Conservation (phyloP, 2,888 invertebrate genomes). For the Dascillus cervinus region DNA sequence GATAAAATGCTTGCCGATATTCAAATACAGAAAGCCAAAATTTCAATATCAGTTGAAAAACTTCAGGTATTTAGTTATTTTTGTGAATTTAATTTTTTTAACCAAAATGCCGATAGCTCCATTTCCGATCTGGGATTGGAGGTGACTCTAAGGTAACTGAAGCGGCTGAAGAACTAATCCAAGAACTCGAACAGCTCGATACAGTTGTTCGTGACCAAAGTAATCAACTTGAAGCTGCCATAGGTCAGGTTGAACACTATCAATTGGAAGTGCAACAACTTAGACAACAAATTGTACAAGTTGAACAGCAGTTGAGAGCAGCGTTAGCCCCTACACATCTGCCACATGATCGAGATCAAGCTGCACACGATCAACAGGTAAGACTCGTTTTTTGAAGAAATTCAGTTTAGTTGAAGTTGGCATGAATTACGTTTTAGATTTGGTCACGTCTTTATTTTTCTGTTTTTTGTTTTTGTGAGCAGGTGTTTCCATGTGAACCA, state of each 20-base stretch:
- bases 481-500: slow-evolving; percentile 4
- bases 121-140: slow-evolving; percentile 80
- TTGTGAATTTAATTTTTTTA: background rate
- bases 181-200: slow-evolving; percentile 60
- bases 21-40: slow-evolving; percentile 83
- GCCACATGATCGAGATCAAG: slow-evolving; percentile 75
- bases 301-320: slow-evolving; percentile 79
- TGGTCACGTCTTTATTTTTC: slow-evolving; percentile 14
- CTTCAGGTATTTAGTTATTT: slow-evolving; percentile 60
- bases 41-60: slow-evolving; percentile 83
- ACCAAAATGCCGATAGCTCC: slow-evolving; percentile 53
- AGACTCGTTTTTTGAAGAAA: slow-evolving; percentile 34
- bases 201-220: slow-evolving; percentile 57
- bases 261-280: slow-evolving; percentile 80
- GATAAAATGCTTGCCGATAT: slow-evolving; percentile 84
- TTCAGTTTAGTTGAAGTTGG: slow-evolving; percentile 14
- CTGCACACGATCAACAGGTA: slow-evolving; percentile 83
- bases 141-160: slow-evolving; percentile 69
- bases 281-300: slow-evolving; percentile 75
- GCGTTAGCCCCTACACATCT: slow-evolving; percentile 77
- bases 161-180: slow-evolving; percentile 60
- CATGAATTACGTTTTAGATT: slow-evolving; percentile 15
- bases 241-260: slow-evolving; percentile 80
- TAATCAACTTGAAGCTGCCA: slow-evolving; percentile 62
- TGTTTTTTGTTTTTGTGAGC: slow-evolving; percentile 4